Evolutionary conservation across 2,113 vertebrate species (phyloP), one percentile per base, ranked within the genome.

Genomic region (Brienomyrus longianalis): DNA sequence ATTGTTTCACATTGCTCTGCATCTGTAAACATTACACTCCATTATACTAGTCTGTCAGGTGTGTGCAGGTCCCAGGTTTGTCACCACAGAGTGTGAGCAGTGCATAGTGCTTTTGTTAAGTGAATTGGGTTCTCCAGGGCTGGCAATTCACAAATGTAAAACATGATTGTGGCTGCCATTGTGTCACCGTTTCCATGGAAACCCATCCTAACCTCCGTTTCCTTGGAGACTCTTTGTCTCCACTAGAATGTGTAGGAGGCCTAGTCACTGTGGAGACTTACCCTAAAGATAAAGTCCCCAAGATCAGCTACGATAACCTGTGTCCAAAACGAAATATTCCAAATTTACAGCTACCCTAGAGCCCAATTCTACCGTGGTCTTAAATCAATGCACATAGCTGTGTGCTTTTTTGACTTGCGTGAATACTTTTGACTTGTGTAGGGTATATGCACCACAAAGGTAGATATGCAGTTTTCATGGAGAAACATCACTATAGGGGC

Each of bases 121-220:
- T 45, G 21, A 47, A 47, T 48, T 84, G 21, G 77, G 23, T 48
- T 27, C 83, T 48, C 43, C 23, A 85, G 84, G 50, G 13, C 84
- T 52, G n/a, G 27, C 50, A 86, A 19, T 31, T 87, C 48, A 86
- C 45, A 48, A 50, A 50, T n/a, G 31, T 54, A 19, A n/a, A 51
- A 27, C 48, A 54, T 54, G 11, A 35, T 87, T 31, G 85, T 87
- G 13, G 31, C 5, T 52, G 48, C 51, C 27, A 54, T 54, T 87
- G 51, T 54, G 85, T 87, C 85, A 5, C 56, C 50, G 35, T 89
- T 35, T 83, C 88, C 51, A 83, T n/a, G 88, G 77, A 89, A 83
- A 89, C n/a, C 48, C 17, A 77, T 77, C 70, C 47, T 51, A 89
- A 56, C 35, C 74, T 59, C 17, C 11, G 77, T 84, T 21, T 89